phyloP scores from a whole-genome alignment of 2,888 invertebrate species.

The Taphrorychus bicolor region DNA sequence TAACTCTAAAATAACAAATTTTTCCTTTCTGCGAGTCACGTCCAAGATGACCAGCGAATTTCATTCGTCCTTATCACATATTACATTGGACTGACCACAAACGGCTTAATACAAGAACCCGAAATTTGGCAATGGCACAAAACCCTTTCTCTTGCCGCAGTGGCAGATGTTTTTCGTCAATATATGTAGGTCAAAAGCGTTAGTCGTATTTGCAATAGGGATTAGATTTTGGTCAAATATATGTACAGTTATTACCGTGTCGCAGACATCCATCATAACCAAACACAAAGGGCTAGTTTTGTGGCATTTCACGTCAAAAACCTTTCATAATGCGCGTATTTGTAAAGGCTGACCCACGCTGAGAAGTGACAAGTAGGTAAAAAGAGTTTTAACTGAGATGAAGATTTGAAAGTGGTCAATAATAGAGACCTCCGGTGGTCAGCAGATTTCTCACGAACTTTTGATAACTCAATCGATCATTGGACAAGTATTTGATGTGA shows the following conservation, averaged over 20 bases:
- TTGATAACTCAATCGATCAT: constrained; percentile 28
- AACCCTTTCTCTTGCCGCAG: constrained; percentile 44
- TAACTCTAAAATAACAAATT: no score
- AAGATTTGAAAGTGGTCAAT: neutral
- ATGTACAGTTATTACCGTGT: constrained; percentile 53
- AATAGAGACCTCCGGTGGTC: neutral
- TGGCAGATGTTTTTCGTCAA: constrained; percentile 46
- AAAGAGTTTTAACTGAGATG: neutral
- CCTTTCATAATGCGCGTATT: constrained; percentile 57
- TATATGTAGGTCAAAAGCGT: constrained; percentile 52
- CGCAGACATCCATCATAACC: constrained; percentile 55
- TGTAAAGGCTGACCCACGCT: constrained; percentile 57
- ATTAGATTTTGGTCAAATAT: constrained; percentile 52
- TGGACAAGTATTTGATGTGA: neutral
- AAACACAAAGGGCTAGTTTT: constrained; percentile 47
- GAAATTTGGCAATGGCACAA: constrained; percentile 41
- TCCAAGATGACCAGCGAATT: neutral
- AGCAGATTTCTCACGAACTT: constrained; percentile 1
- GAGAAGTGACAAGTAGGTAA: constrained; percentile 56
- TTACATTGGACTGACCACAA: neutral
- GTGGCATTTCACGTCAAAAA: constrained; percentile 35
- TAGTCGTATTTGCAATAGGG: constrained; percentile 52
- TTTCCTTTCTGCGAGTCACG: no score
- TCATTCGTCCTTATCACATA: neutral
- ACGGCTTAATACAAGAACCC: neutral